These are phyloP conservation scores for Chironex yamaguchii DNA, from an alignment of 30 jellyfish, hydroid and myxozoan species.

Conservation along the genomic window DNA sequence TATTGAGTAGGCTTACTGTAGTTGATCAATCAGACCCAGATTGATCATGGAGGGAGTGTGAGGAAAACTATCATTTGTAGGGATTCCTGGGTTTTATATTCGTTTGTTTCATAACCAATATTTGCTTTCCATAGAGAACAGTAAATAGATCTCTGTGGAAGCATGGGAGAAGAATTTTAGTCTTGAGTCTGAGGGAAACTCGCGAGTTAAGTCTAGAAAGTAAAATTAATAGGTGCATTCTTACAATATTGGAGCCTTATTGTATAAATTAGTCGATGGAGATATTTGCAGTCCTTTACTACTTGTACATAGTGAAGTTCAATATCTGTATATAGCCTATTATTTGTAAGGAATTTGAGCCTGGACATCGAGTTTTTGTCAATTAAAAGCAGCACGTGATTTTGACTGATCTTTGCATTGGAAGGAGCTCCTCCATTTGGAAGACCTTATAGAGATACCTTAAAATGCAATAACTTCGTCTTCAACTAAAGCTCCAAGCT, in stretches of 20 bases:
- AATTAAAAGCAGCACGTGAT: too few species aligned
- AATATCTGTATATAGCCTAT: not conserved
- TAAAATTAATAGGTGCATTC: not conserved
- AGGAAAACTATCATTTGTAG: not conserved
- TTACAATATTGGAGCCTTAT: slow-evolving; percentile 1
- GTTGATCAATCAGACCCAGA: slow-evolving; percentile 33
- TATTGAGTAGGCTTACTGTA: not conserved
- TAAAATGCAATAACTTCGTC: too few species aligned
- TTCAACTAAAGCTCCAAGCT: too few species aligned
- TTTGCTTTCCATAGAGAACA: not conserved
- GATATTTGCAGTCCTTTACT: not conserved
- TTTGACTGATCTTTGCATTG: too few species aligned
- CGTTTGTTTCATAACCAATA: not conserved
- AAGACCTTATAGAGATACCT: too few species aligned
- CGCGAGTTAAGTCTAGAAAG: not conserved
- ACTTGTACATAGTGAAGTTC: not conserved
- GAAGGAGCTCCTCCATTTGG: too few species aligned
- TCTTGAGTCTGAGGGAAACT: not conserved
- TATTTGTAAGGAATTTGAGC: slow-evolving; percentile 1
- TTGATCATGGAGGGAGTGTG: not conserved
- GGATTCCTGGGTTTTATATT: not conserved
- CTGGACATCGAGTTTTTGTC: too few species aligned
- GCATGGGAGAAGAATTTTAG: not conserved
- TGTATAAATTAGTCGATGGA: not conserved
- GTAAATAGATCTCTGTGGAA: slow-evolving; percentile 3